Conservation (phyloP, 2,797 vertebrate species). For the Cynopterus sphinx region DNA sequence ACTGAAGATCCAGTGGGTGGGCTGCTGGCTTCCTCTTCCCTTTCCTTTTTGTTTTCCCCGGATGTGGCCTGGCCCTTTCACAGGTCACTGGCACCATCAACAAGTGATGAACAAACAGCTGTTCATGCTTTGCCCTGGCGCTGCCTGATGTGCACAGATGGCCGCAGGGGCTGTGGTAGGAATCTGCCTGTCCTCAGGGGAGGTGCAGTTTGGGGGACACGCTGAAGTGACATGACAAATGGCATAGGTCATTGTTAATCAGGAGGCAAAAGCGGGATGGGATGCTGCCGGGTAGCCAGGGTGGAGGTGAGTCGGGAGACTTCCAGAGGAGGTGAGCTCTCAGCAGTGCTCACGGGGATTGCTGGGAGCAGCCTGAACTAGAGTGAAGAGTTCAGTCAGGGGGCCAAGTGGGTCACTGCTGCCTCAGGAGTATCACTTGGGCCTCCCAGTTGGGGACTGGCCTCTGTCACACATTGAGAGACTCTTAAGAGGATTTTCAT, state of each 20-base stretch:
- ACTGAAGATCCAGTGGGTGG: not conserved
- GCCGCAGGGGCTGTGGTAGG: not conserved
- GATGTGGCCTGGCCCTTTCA: not conserved
- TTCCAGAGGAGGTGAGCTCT: not conserved
- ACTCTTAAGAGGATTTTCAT: not conserved
- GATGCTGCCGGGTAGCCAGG: not conserved
- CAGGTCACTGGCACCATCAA: not conserved
- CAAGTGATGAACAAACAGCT: not conserved
- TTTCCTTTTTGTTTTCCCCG: not conserved
- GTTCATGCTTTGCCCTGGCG: not conserved
- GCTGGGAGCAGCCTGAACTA: not conserved
- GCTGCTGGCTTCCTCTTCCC: not conserved
- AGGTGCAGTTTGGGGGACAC: not conserved
- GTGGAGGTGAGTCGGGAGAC: not conserved
- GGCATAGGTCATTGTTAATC: not conserved
- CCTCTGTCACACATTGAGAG: not conserved
- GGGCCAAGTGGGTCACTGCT: not conserved
- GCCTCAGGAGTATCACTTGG: not conserved
- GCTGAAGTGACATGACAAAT: not conserved
- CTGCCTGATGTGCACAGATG: accelerated
- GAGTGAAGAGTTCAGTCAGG: not conserved
- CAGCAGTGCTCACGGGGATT: not conserved
- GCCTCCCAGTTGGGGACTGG: not conserved
- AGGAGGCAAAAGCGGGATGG: not conserved
- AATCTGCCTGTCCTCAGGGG: not conserved